A percentile compares a stretch with the other conserved stretches of the same genome.
phyloP scores from a whole-genome alignment of 2,888 invertebrate species.

The Dione vanillae region DNA sequence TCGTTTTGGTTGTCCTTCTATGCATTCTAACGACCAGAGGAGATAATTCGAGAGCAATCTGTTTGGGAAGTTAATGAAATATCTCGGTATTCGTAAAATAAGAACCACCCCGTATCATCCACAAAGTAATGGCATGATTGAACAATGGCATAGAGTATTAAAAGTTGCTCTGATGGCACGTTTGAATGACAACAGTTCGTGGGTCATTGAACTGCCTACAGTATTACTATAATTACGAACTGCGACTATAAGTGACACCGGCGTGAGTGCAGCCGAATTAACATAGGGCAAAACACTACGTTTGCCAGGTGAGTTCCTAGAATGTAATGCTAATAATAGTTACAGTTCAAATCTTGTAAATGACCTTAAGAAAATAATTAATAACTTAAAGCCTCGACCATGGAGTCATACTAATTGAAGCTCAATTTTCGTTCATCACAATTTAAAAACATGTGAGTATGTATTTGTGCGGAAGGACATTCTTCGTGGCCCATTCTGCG shows the following conservation, averaged over 20 bases:
- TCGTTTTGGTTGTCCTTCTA: constrained; percentile 44
- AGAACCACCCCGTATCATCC: no score
- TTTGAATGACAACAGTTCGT: constrained; percentile 36
- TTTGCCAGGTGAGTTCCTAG: constrained; percentile 43
- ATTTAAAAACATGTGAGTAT: constrained; percentile 15
- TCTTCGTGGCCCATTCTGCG: no score
- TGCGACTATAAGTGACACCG: constrained; percentile 36
- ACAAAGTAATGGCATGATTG: constrained; percentile 44
- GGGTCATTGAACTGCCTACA: no score
- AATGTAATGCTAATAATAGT: no score
- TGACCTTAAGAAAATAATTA: constrained; percentile 1
- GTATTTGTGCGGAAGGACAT: constrained; percentile 30
- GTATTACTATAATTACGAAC: constrained; percentile 45
- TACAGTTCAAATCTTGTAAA: no score
- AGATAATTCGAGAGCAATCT: constrained; percentile 29
- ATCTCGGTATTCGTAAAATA: constrained; percentile 44
- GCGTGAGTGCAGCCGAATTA: constrained; percentile 43
- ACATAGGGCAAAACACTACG: constrained; percentile 35
- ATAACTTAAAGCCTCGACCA: constrained; percentile 22
- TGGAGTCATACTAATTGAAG: constrained; percentile 18
- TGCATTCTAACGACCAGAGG: constrained; percentile 47
- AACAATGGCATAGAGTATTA: constrained; percentile 47
- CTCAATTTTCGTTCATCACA: constrained; percentile 17
- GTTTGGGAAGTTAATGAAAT: constrained; percentile 25
- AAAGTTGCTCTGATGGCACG: constrained; percentile 46